Conservation (phyloP, 2,797 vertebrate genomes). For the Pangasius sanitwongsei region DNA sequence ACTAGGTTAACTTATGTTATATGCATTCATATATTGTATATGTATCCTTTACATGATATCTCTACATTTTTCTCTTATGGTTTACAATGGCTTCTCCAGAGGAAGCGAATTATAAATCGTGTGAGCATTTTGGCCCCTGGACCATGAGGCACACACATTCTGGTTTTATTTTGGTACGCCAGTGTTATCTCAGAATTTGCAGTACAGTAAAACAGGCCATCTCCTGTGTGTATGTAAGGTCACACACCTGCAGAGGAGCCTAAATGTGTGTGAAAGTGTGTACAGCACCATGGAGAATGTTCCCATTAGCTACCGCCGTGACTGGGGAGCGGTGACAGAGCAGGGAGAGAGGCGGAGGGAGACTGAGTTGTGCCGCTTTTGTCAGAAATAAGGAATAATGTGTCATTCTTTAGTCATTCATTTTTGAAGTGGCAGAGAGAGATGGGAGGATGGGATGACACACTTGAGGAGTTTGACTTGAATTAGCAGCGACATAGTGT, state of each 20-base stretch:
- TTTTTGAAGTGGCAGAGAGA: neutral
- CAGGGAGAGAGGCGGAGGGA: neutral
- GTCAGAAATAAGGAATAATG: conserved; percentile 15
- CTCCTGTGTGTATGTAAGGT: conserved; percentile 15
- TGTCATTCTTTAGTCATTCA: neutral
- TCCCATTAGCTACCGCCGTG: conserved; percentile 30
- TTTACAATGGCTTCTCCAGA: neutral
- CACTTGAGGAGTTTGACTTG: conserved; percentile 30
- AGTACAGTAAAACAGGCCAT: neutral
- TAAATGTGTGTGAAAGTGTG: conserved; percentile 56
- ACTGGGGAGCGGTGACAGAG: conserved; percentile 14
- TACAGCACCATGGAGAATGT: conserved; percentile 48
- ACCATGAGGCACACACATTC: neutral
- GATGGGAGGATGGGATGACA: conserved; percentile 22
- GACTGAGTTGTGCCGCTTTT: neutral
- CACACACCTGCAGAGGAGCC: conserved; percentile 47
- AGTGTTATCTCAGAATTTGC: conserved; percentile 6
- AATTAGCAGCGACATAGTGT: conserved; percentile 51
- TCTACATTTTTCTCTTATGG: neutral
- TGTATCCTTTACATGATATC: neutral
- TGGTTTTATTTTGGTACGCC: conserved; percentile 6
- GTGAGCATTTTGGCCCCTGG: neutral
- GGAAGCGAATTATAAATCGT: neutral
- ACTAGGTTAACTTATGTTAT: neutral
- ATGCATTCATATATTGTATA: neutral